Base-by-base conservation (phyloP, 2,888 invertebrate species). In the Latrodectus hesperus region DNA sequence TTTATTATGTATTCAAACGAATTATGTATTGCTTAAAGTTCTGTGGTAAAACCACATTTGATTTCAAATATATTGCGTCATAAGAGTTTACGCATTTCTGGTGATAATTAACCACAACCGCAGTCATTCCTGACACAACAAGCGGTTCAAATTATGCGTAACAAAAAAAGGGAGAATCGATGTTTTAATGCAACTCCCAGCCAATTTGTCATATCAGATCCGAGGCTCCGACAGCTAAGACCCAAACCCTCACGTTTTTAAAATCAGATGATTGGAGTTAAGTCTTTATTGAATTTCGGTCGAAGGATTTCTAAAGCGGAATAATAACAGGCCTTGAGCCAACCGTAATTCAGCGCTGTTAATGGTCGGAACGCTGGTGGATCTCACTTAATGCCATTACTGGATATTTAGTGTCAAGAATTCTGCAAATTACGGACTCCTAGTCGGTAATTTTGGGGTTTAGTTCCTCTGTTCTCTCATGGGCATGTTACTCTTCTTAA, bases 361-460 rank as follows among this genome's bases (percentile, higher is more conserved):
- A 88, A 88, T 88, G 82, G 86, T 51, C 38, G 26, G 71, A 70
- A 74, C 71, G 77, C 55, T 52, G 77, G 73, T 16, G 72, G 81
- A 81, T 77, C 86, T 70, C 68, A 53, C 82, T 82, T 88, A 88
- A 88, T 88, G 70, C 78, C 82, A 88, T 88, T 88, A 88, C 74
- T n/a, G 78, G 74, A 79, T 83, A 88, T 88, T 88, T 88, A 88
- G 82, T 88, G 87, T 88, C 87, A 83, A 78, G 78, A 88, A 74
- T 78, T 83, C 78, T 55, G 70, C 74, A 83, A 83, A 88, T 88
- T 88, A 88, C 70, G 51, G 74, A 78, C 74, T 78, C 64, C 76
- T 26, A 55, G 78, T 78, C 72, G 55, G 70, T 78, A 77, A 87
- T 87, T 87, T 82, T 76, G 53, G 78, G 70, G 68, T 78, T 72